Percentiles rank a stretch among this genome's conserved stretches.
Conservation (phyloP, 2,888 invertebrate species). For the Thera obeliscata region DNA sequence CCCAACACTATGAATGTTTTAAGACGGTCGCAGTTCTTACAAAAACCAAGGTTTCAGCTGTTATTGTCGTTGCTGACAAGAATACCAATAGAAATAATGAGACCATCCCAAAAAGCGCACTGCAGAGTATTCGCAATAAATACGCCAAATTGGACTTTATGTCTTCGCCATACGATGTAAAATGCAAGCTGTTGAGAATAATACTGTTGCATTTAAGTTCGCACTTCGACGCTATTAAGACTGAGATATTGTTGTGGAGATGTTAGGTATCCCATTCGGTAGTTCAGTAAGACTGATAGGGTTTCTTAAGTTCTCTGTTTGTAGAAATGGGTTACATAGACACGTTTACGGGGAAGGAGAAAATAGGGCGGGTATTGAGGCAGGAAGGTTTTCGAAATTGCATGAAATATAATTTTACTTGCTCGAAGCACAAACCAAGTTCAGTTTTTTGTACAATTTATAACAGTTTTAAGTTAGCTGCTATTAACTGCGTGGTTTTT, state of each 20-base stretch:
- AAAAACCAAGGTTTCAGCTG: conserved; percentile 10
- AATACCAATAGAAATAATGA: conserved; percentile 34
- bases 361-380: not conserved
- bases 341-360: not conserved
- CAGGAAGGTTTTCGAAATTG: too few species aligned
- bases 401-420: too few species aligned
- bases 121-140: conserved; percentile 26
- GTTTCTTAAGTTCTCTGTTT: conserved; percentile 16
- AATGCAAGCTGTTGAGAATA: conserved; percentile 6
- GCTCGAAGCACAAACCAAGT: too few species aligned
- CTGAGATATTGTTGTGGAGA: conserved; percentile 25
- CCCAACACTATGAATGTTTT: not conserved
- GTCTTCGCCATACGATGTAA: conserved; percentile 11
- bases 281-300: conserved; percentile 19
- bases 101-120: conserved; percentile 28
- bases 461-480: too few species aligned
- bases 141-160: conserved; percentile 22
- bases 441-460: too few species aligned
- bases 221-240: conserved; percentile 29
- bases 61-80: conserved; percentile 26
- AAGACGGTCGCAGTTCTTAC: not conserved
- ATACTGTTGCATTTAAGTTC: conserved; percentile 28
- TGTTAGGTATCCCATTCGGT: conserved; percentile 20
- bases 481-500: too few species aligned
- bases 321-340: conserved; percentile 11